A percentile compares a stretch with the other conserved stretches of the same genome.
Conservation (phyloP, 2,113 vertebrate species). For the Eonycteris spelaea region DNA sequence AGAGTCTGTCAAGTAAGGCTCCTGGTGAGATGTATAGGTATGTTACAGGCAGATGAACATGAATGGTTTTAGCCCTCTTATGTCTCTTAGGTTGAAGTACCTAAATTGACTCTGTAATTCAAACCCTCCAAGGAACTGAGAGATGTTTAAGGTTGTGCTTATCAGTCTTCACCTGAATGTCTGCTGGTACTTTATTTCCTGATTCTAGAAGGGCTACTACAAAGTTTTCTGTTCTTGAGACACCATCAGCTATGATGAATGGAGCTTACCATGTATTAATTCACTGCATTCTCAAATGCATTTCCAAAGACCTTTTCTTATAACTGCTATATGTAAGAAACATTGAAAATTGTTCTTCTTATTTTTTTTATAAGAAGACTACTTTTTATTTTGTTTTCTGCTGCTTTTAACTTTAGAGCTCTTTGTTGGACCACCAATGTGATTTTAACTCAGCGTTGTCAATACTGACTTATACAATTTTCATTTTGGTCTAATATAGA, state of each 20-base stretch:
- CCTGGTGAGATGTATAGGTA: not conserved
- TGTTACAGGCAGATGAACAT: not conserved
- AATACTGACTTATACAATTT: not conserved
- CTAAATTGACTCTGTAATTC: not conserved
- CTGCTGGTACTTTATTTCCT: not conserved
- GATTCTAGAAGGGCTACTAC: not conserved
- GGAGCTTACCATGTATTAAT: not conserved
- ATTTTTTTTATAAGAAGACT: not conserved
- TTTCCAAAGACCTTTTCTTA: not conserved
- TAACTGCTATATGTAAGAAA: not conserved
- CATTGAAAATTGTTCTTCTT: not conserved
- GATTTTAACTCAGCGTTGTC: not conserved
- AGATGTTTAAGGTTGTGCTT: not conserved
- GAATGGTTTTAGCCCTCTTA: not conserved
- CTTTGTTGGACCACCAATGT: not conserved
- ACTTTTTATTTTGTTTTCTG: not conserved
- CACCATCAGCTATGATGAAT: not conserved
- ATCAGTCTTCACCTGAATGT: not conserved
- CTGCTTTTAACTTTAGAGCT: not conserved
- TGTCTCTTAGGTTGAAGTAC: not conserved
- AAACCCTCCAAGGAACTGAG: not conserved
- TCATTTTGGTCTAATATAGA: not conserved
- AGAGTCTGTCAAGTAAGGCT: not conserved
- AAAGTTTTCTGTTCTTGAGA: not conserved
- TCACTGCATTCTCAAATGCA: accelerated